phyloP scores from a whole-genome alignment of 2,797 vertebrate genomes.

The Harpagifer antarcticus region DNA sequence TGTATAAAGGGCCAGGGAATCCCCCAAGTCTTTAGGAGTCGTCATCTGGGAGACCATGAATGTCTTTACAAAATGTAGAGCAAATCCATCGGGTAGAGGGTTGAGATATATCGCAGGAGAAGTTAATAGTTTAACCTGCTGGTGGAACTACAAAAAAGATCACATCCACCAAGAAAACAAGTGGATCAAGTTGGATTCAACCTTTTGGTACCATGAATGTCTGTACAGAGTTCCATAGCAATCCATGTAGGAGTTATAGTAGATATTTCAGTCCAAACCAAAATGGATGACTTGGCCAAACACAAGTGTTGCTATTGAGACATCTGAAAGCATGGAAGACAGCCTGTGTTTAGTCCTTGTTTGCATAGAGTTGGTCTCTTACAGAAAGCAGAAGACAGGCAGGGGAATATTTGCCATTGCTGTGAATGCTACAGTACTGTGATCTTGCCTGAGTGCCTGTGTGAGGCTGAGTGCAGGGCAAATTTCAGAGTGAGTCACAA shows the following conservation, averaged over 20 bases:
- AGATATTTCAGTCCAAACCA: not conserved
- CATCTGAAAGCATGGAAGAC: not conserved
- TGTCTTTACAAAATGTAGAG: too few species aligned
- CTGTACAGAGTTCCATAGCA: not conserved
- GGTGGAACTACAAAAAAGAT: too few species aligned
- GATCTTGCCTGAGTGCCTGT: slow-evolving; percentile 7
- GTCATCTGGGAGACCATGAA: too few species aligned
- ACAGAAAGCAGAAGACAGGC: not conserved
- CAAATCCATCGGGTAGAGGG: too few species aligned
- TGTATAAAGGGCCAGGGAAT: too few species aligned
- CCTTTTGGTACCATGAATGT: not conserved
- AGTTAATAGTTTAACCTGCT: too few species aligned
- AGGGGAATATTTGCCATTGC: not conserved
- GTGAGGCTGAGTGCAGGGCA: slow-evolving; percentile 16
- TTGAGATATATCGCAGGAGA: too few species aligned
- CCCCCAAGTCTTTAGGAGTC: too few species aligned
- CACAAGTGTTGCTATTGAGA: not conserved
- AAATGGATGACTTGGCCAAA: not conserved
- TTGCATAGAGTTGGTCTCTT: not conserved
- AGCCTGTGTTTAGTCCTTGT: slow-evolving; percentile 5
- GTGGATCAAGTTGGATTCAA: too few species aligned
- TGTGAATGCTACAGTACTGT: slow-evolving; percentile 20
- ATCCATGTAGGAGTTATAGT: not conserved
- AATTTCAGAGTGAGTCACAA: slow-evolving; percentile 38
- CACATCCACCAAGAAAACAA: too few species aligned